Base-by-base conservation (phyloP, 2,888 invertebrate species). In the Drosophila meridiana region DNA sequence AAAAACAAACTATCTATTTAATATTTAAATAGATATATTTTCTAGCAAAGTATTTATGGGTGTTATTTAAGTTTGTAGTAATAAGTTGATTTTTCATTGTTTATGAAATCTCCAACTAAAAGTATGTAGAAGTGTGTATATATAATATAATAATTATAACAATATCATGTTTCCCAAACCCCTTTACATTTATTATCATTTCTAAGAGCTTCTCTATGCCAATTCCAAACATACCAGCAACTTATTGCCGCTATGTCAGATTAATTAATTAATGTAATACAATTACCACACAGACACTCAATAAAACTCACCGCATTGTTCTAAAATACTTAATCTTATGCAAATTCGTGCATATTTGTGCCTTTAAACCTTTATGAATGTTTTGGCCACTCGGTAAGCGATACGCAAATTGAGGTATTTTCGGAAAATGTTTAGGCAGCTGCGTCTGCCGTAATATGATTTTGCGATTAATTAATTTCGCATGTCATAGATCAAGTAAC, bases 381-480 rank as follows among this genome's bases (percentile, higher is more conserved):
- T n/a, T 11, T 11, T 14, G 14, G 14, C 36, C 20, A 32, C n/a
- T 1, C 13, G 11, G 42, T n/a, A 20, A 32, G 13, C 14, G 34
- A 30, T 30, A n/a, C 43, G 34, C 75, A 62, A 84, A 78, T 64
- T 50, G 69, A 56, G 61, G 59, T 69, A 73, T 69, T 61, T 61
- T 75, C 52, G 32, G 14, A n/a, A 42, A 32, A 52, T 48, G 4
- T 61, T 32, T 13, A 26, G 40, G n/a, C 43, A 9, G 43, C 9
- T 53, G 14, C 28, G 38, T n/a, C 42, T 50, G 47, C 13, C n/a
- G 57, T 34, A 64, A 64, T 59, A 63, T 34, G 47, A 32, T 63
- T 45, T 40, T 47, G 50, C 30, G 66, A 59, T 60, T 73, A 55
- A 65, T 55, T 56, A 59, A 36, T 50, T 50, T 26, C 14, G 9